Conservation (phyloP, 2,113 vertebrate species). For the Trematomus loennbergii region DNA sequence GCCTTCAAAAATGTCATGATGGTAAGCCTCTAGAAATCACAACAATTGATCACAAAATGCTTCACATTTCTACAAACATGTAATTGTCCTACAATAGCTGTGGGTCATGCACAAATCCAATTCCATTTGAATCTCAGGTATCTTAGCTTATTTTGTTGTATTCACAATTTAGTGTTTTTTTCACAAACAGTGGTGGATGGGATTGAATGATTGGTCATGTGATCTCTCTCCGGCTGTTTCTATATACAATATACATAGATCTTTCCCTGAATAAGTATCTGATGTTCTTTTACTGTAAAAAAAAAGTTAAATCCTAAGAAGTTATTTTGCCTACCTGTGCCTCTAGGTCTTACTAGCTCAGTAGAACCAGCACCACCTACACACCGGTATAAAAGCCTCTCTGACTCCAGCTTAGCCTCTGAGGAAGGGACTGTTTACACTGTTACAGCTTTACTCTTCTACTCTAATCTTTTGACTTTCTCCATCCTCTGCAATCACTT, state of each 20-base stretch:
- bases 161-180: not conserved
- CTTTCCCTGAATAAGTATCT: too few species aligned
- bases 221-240: not conserved
- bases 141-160: not conserved
- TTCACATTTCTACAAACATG: not conserved
- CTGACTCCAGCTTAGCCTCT: conserved; percentile 15
- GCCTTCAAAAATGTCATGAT: not conserved
- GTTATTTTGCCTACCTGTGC: not conserved
- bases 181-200: too few species aligned
- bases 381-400: conserved; percentile 8
- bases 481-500: not conserved
- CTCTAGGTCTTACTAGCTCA: not conserved
- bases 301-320: not conserved
- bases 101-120: not conserved
- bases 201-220: not conserved
- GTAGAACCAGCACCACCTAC: conserved; percentile 9
- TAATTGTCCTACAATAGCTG: not conserved
- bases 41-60: too few species aligned
- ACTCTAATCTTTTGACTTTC: conserved; percentile 4
- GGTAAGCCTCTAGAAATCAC: not conserved
- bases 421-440: conserved; percentile 12
- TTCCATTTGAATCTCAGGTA: not conserved
- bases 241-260: not conserved
- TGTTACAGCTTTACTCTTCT: not conserved
- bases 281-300: too few species aligned